Evolutionary conservation across 2,797 vertebrate genomes (phyloP).

Genomic region (Aphelocoma californica): DNA sequence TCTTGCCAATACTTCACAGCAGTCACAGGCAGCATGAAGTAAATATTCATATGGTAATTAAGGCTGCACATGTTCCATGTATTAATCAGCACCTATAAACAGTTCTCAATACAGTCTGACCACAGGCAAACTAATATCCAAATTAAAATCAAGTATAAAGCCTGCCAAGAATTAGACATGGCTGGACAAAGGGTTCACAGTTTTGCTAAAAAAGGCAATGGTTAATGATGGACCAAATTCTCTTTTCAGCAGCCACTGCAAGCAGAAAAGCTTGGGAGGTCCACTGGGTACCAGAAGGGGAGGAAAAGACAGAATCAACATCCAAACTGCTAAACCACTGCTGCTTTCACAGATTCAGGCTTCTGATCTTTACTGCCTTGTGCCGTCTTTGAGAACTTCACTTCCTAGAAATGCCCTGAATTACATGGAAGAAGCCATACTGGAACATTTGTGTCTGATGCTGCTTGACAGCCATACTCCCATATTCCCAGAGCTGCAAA

Average conservation of each 20-base stretch:
- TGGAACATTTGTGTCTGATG: not conserved
- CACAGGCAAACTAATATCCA: conserved; percentile 51
- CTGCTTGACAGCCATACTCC: not conserved
- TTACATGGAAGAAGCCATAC: not conserved
- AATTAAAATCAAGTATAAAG: conserved; percentile 30
- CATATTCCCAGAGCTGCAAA: not conserved
- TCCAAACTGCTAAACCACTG: not conserved
- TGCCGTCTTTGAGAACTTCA: not conserved
- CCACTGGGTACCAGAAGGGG: not conserved
- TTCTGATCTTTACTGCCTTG: not conserved
- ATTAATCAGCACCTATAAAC: conserved; percentile 65
- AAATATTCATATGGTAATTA: conserved; percentile 53
- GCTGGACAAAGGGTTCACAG: conserved; percentile 42
- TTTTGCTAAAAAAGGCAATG: conserved; percentile 62
- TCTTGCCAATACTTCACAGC: conserved; percentile 47
- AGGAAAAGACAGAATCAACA: not conserved
- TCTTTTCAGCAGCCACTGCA: conserved; percentile 7
- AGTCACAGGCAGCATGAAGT: not conserved
- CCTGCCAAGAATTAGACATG: conserved; percentile 55
- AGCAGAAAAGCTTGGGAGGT: conserved; percentile 2
- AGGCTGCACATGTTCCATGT: conserved; percentile 38
- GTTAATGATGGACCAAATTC: conserved; percentile 35
- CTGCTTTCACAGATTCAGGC: not conserved
- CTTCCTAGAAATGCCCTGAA: not conserved
- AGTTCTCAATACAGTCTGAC: conserved; percentile 48